A percentile compares a stretch with the other conserved stretches of the same genome.
phyloP scores from a whole-genome alignment of 2,888 invertebrate species.

The Drosophila atripex region DNA sequence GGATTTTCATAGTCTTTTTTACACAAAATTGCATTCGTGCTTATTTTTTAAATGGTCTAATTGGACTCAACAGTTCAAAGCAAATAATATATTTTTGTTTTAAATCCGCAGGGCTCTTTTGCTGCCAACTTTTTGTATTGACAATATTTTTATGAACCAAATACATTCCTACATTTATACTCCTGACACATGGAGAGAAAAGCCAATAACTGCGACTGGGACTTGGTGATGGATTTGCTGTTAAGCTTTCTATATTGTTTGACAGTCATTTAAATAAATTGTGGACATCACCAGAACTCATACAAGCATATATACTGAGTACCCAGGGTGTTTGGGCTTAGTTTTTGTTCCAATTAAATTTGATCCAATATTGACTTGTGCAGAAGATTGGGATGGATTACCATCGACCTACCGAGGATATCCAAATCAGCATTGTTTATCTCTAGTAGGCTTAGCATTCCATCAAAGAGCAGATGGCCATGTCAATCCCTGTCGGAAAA shows the following conservation, averaged over 20 bases:
- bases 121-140: neutral
- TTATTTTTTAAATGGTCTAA: neutral
- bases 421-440: constrained; percentile 9
- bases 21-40: neutral
- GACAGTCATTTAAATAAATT: constrained; percentile 13
- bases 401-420: constrained; percentile 10
- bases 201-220: neutral
- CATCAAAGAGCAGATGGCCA: constrained; percentile 7
- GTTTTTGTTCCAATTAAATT: constrained; percentile 30
- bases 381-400: constrained; percentile 2
- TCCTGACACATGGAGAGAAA: neutral
- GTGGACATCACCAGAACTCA: neutral
- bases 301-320: neutral
- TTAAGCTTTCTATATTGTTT: constrained; percentile 2
- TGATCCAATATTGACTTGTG: neutral
- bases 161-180: constrained; percentile 7
- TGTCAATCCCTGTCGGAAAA: constrained; percentile 15
- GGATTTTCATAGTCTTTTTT: neutral
- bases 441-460: constrained; percentile 4
- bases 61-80: neutral
- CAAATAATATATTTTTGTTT: neutral
- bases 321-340: neutral
- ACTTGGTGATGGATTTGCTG: constrained; percentile 29
- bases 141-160: neutral
- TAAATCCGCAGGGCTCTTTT: neutral